Conservation (phyloP, 2,113 vertebrate species). For the Cottus gobio region DNA sequence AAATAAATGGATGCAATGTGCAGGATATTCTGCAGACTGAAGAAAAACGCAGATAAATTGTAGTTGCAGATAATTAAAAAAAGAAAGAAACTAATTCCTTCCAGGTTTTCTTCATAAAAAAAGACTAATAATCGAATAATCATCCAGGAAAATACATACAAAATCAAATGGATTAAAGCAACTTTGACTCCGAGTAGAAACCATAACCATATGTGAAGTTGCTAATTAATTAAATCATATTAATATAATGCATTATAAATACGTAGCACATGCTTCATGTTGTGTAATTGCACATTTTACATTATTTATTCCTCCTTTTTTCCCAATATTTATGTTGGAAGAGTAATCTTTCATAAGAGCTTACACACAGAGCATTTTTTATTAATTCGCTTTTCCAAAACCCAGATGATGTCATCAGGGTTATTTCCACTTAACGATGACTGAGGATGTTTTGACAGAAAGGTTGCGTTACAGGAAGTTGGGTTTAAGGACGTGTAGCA, state of each 20-base stretch:
- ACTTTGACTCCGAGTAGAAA: background rate
- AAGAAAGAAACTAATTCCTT: background rate
- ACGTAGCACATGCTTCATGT: background rate
- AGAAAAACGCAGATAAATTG: conserved; percentile 1
- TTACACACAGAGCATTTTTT: background rate
- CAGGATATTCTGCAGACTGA: background rate
- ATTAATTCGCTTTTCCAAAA: background rate
- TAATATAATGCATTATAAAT: background rate
- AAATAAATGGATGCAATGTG: conserved; percentile 6
- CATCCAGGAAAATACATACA: background rate
- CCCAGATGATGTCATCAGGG: background rate
- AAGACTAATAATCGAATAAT: background rate
- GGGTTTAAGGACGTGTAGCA: no score
- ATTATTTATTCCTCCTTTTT: background rate
- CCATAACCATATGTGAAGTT: background rate
- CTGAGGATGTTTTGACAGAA: background rate
- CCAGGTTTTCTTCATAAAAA: background rate
- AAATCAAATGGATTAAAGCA: background rate
- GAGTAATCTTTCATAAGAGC: background rate
- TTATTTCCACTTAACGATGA: background rate
- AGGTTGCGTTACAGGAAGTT: background rate
- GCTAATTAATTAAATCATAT: background rate
- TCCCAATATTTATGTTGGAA: background rate
- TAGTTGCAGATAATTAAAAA: background rate
- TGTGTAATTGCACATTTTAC: background rate